These are phyloP conservation scores for Caenorhabditis sulstoni DNA, from an alignment of 2,888 invertebrate species.

Conservation along the genomic window DNA sequence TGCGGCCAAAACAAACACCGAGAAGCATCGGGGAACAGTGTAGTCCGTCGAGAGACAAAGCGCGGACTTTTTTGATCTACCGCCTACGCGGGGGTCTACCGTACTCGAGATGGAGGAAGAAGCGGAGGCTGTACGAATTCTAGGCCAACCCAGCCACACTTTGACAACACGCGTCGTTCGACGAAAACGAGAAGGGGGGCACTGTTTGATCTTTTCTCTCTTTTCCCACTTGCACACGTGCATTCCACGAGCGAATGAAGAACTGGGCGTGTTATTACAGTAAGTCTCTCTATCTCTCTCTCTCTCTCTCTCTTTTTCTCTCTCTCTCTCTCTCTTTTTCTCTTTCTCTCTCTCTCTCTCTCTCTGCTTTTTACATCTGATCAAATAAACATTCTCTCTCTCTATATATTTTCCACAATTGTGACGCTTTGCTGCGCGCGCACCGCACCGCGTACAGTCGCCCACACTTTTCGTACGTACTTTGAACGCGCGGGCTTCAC, in stretches of 20 bases:
- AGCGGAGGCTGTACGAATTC: too few relatives aligned
- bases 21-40: too few relatives aligned
- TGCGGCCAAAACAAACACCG: too few relatives aligned
- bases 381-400: conserved; percentile 51
- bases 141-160: too few relatives aligned
- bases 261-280: conserved; percentile 39
- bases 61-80: conserved; percentile 35
- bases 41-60: conserved; percentile 7
- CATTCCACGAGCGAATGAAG: conserved; percentile 38
- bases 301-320: too few relatives aligned
- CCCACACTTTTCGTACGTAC: conserved; percentile 53
- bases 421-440: conserved; percentile 40
- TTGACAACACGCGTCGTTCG: neutral
- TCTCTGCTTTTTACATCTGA: conserved; percentile 53
- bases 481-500: conserved; percentile 34
- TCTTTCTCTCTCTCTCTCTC: too few relatives aligned
- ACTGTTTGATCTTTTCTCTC: conserved; percentile 20
- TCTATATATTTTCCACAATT: conserved; percentile 26
- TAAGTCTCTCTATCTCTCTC: conserved; percentile 11
- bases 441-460: conserved; percentile 21
- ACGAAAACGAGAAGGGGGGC: neutral
- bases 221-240: conserved; percentile 29
- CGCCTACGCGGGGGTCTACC: too few relatives aligned
- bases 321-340: too few relatives aligned
- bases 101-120: too few relatives aligned